Evolutionary conservation across 2,113 vertebrate genomes (phyloP), one percentile per base, ranked within the genome.

Genomic region (Ptychochromis oligacanthus): DNA sequence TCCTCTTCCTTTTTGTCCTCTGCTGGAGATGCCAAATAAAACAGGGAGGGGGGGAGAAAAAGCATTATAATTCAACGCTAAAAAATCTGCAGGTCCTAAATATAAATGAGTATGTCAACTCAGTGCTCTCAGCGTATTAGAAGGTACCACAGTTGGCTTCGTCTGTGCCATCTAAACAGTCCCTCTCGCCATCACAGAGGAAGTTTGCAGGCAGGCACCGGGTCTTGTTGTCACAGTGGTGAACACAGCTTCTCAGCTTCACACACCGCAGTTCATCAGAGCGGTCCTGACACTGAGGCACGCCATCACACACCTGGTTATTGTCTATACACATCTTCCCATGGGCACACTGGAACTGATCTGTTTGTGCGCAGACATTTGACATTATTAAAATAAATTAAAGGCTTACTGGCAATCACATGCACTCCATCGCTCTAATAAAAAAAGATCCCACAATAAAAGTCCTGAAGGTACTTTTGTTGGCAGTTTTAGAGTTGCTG

Each of bases 251-350:
- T 1, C 92, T 91, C 0, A 57, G 62, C 67, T 0, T 2, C 0
- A 77, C 90, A 87, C 97, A 98, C 17, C 80, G 60, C 0, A 1
- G 4, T 85, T 98, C 97, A 49, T 98, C 97, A 0, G 98, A 99
- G 34, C 92, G 94, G 1, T 98, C 97, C 0, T 94, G 91, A 78
- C 97, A 99, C 60, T 98, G 97, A 0, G 81, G 75, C 2, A 93
- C 78, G 0, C 96, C 96, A 0, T 98, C 96, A 0, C 97, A 97
- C 81, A 28, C 96, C 79, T 95, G 88, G 1, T 24, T 81, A 1
- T 92, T 93, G 14, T 84, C 1, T 0, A 97, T 18, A 1, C 97
- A 98, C 59, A 28, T 54, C 2, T 84, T 94, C 60, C 95, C 94
- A 1, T 94, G 95, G 0, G 67, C 70, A 31, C 97, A 98, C 84